phyloP scores from a whole-genome alignment of 2,888 invertebrate genomes.

The Drosophila pseudotalamancana region DNA sequence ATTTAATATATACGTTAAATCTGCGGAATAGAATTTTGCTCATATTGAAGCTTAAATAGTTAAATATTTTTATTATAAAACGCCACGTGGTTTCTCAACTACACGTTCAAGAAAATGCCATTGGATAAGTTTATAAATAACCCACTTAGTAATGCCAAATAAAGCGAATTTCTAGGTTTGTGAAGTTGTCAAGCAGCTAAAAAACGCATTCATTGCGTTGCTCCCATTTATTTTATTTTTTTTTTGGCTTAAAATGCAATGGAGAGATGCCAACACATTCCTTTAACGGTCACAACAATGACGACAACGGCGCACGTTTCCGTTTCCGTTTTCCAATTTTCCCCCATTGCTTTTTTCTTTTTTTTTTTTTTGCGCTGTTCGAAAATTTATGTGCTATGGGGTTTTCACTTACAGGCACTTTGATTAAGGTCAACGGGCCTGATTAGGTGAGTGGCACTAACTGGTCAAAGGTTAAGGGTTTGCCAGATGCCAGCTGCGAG shows the following conservation, averaged over 20 bases:
- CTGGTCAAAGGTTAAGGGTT: slow-evolving; percentile 35
- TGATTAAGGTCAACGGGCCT: slow-evolving; percentile 55
- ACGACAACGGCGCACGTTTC: slow-evolving; percentile 52
- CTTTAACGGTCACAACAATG: slow-evolving; percentile 33
- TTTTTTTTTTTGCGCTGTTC: not conserved
- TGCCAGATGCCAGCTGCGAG: not conserved
- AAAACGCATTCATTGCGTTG: slow-evolving; percentile 39
- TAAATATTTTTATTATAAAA: not conserved
- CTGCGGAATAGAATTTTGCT: no score
- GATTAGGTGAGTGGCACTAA: slow-evolving; percentile 32
- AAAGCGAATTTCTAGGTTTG: slow-evolving; percentile 5
- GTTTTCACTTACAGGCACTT: slow-evolving; percentile 45
- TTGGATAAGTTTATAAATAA: not conserved
- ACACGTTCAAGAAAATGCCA: no score
- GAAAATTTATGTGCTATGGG: slow-evolving; percentile 50
- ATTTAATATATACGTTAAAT: no score
- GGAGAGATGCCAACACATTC: slow-evolving; percentile 36
- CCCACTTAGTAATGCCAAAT: not conserved
- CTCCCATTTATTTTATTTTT: no score
- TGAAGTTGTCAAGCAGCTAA: slow-evolving; percentile 25
- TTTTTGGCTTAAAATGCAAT: no score
- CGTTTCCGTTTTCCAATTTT: slow-evolving; percentile 56
- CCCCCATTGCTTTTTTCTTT: not conserved
- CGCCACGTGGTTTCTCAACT: not conserved
- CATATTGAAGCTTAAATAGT: no score